Base-by-base conservation (phyloP, 1,140 invertebrate species). In the Panagrolaimus sp. region DNA sequence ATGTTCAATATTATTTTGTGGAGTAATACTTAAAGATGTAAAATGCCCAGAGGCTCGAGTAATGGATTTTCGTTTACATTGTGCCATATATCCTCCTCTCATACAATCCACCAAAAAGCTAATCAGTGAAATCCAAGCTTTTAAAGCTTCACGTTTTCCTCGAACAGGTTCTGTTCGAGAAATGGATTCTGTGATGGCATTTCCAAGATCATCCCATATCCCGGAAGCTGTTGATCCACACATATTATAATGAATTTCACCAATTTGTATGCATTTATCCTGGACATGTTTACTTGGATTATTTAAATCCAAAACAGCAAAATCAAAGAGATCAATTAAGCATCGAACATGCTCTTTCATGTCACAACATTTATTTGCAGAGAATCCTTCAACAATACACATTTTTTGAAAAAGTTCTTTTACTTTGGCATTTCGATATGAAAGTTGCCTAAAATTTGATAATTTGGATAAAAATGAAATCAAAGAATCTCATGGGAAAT, bases 21-120 rank as follows among this genome's bases (percentile, higher is more conserved):
- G 32, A 7, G 32, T 38, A 38, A 38, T 38, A 38, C 32, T 38
- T 38, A 38, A 7, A 2, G 32, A 38, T 38, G 32, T 38, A 38
- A 38, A 38, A 38, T 38, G 32, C 2, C 32, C 32, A 38, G 32
- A 38, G 2, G 32, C 32, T 38, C 67, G 67, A 63, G 67, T 68
- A n/a, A 72, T 52, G 14, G 38, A 75, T 47, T 76, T 78, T 47
- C 78, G 67, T 65, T 76, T 76, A 12, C 44, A 32, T 48, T 74
- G 76, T 43, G 66, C 64, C 15, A 64, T 63, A 46, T 76, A 76
- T 9, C 73, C 76, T 14, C 52, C 74, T 58, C 71, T 73, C 63
- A 76, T 76, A 9, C 76, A 78, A 15, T 76, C 75, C 9, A 76
- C 67, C 76, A 76, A 62, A 76, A 76, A 76, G 12, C 48, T 44